Conservation (phyloP, 2,888 invertebrate genomes). For the Litoditis marina region DNA sequence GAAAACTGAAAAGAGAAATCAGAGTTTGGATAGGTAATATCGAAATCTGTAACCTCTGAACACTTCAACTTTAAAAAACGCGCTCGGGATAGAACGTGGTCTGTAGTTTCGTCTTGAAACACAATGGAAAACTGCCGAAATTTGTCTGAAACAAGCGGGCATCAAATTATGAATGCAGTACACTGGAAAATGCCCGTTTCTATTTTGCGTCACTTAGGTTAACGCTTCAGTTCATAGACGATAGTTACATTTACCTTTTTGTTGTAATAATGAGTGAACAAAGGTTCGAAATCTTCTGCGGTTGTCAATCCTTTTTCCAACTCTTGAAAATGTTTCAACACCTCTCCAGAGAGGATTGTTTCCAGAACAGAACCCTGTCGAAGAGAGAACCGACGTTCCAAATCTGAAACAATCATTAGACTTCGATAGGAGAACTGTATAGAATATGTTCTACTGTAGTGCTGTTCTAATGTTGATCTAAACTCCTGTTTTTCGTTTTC, state of each 20-base stretch:
- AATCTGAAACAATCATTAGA: conserved; percentile 32
- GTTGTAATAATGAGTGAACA: conserved; percentile 63
- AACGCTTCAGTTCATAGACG: too few species aligned
- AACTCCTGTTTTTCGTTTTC: too few species aligned
- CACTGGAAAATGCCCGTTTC: too few species aligned
- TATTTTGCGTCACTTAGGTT: too few species aligned
- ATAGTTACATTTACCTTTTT: conserved; percentile 53
- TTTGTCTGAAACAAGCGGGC: background rate
- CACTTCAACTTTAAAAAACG: too few species aligned
- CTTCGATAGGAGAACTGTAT: background rate
- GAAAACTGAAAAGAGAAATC: background rate
- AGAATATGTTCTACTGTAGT: too few species aligned
- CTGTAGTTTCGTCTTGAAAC: background rate
- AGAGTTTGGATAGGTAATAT: background rate
- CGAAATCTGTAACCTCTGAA: too few species aligned
- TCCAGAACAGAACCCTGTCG: conserved; percentile 57
- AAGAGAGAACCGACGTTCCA: conserved; percentile 58
- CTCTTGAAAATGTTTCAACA: conserved; percentile 34
- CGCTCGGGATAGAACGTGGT: background rate
- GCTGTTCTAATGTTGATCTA: too few species aligned
- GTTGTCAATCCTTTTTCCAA: conserved; percentile 63
- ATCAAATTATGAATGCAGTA: too few species aligned
- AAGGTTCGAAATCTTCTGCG: conserved; percentile 61
- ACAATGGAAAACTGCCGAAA: background rate
- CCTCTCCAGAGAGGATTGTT: conserved; percentile 50